Evolutionary conservation across 1,140 invertebrate genomes (phyloP).

Genomic region (Stratiolaelaps scimitus): DNA sequence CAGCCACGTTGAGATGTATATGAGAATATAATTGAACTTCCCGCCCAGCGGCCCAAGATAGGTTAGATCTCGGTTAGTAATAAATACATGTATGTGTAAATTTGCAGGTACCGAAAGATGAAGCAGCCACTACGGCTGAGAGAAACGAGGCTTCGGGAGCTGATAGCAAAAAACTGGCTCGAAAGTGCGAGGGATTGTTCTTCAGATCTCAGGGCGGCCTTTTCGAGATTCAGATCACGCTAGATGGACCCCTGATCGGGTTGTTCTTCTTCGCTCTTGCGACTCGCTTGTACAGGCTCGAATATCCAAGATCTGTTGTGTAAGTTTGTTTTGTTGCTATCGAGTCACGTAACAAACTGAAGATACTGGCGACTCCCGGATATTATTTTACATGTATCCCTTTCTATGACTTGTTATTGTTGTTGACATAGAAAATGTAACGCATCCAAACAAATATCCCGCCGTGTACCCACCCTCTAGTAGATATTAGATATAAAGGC

Average conservation of each 20-base stretch:
- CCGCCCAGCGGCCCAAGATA: neutral
- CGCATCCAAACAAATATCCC: too few relatives aligned
- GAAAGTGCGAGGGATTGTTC: constrained; percentile 1
- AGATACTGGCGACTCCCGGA: neutral
- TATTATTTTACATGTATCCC: too few relatives aligned
- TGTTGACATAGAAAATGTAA: too few relatives aligned
- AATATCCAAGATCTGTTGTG: constrained; percentile 55
- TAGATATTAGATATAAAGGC: too few relatives aligned
- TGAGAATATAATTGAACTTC: neutral
- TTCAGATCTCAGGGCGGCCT: constrained; percentile 8
- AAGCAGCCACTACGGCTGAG: neutral
- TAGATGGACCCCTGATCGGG: constrained; percentile 60
- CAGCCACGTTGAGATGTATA: neutral
- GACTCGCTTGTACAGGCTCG: constrained; percentile 66
- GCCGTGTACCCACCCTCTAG: too few relatives aligned
- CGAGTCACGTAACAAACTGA: neutral
- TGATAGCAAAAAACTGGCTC: too few relatives aligned
- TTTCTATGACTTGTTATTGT: too few relatives aligned
- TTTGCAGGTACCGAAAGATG: neutral
- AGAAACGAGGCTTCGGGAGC: neutral
- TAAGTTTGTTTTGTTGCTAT: constrained; percentile 23
- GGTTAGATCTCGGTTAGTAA: neutral
- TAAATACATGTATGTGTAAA: neutral
- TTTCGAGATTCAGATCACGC: constrained; percentile 38
- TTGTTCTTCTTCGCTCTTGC: constrained; percentile 56